Base-by-base conservation (phyloP, 2,888 invertebrate genomes). In the Lasioglossum figueresi region DNA sequence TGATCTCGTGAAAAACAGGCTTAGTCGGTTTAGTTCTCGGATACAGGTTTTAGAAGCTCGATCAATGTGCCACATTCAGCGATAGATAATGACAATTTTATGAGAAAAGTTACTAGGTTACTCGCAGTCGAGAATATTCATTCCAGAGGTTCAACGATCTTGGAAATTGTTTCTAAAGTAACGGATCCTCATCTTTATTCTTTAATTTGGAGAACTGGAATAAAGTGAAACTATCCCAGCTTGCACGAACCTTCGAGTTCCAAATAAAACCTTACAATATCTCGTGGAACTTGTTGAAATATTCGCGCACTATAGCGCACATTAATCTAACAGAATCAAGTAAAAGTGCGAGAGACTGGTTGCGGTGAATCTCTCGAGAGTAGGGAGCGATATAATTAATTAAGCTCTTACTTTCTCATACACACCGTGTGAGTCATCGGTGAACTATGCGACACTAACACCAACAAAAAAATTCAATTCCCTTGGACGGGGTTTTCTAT, bases 391-490 rank as follows among this genome's bases (percentile, higher is more conserved):
- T 23, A 37, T 37, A 68, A 68, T 68, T 68, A 68, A 68, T 68
- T 68, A 68, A 68, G 34, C 66, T 68, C 8, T 68, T 68, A 68
- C 66, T 68, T 68, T 68, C 66, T 37, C 66, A 37, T 68, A 23
- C 4, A 68, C 66, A 23, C 19, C 10, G 66, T 23, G 66, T 23
- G 66, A 68, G 66, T 37, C 37, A 37, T 68, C 34, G 34, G 66
- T 68, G 37, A 37, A 23, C 19, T 37, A 68, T 23, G 66, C 10
- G 66, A 34, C 34, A 34, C 66, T 37, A 37, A 34, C 23, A 1
- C 34, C 3, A 19, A 40, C 4, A n/a, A 40, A 34, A 23, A 70
- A 70, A 68, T n/a, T 4, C 40, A n/a, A 40, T 70, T 40, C 37
- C 70, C 37, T 40, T 23, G 23, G 12, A 70, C 37, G 5, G 5